Percentiles rank a stretch among this genome's conserved stretches.
Evolutionary conservation across 2,113 vertebrate genomes (phyloP).

Genomic region (Pollachius pollachius): DNA sequence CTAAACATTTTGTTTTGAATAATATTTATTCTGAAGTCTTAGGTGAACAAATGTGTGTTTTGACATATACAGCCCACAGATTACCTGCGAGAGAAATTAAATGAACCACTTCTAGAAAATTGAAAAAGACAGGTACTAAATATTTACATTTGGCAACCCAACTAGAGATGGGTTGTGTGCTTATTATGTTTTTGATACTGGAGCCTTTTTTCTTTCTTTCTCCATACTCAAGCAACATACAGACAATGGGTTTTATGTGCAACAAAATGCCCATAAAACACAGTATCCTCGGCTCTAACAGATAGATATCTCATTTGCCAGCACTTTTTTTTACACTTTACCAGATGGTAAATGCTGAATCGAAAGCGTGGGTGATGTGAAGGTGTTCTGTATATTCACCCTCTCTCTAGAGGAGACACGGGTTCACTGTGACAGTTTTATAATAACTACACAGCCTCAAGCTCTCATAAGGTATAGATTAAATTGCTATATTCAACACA

Average conservation of each 20-base stretch:
- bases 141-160: slow-evolving; percentile 16
- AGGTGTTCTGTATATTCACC: slow-evolving; percentile 26
- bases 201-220: background rate
- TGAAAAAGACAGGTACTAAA: slow-evolving; percentile 29
- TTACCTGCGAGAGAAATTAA: slow-evolving; percentile 27
- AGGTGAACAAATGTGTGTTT: slow-evolving; percentile 17
- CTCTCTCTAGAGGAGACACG: slow-evolving; percentile 19
- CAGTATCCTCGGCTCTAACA: background rate
- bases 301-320: no score
- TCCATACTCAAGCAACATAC: no score
- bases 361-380: background rate
- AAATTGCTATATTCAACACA: slow-evolving; percentile 30
- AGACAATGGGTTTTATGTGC: no score
- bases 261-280: background rate
- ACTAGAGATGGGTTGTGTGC: background rate
- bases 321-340: background rate
- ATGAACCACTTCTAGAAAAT: slow-evolving; percentile 25
- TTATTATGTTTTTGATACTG: background rate
- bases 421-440: slow-evolving; percentile 21
- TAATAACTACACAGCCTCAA: slow-evolving; percentile 28
- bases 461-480: slow-evolving; percentile 44
- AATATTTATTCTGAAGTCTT: background rate
- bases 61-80: slow-evolving; percentile 17
- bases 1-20: no score
- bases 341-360: background rate